Conservation (phyloP, 23 tunicate genomes). For the Ciona savignyi region DNA sequence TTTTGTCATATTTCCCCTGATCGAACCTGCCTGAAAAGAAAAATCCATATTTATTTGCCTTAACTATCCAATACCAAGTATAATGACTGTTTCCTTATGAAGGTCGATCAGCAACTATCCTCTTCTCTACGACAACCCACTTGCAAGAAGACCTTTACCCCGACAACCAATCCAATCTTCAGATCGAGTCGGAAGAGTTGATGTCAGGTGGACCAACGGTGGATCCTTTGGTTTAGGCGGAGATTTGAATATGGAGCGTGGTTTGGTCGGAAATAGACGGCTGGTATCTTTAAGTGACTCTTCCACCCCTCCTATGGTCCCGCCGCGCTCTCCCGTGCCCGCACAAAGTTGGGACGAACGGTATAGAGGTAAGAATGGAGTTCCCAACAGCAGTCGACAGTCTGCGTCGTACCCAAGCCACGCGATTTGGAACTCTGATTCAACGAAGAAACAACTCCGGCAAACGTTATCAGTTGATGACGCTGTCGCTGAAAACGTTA, state of each 20-base stretch:
- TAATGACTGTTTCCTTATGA: neutral
- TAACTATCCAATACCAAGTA: neutral
- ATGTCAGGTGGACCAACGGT: slow-evolving; percentile 55
- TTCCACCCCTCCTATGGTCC: slow-evolving; percentile 6
- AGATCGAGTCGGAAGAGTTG: slow-evolving; percentile 2
- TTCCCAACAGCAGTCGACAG: neutral
- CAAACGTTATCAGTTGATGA: neutral
- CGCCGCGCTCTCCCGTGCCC: slow-evolving; percentile 7
- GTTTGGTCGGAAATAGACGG: neutral
- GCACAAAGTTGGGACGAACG: neutral
- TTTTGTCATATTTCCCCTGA: too few relatives aligned
- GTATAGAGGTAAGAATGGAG: neutral
- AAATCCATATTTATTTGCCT: neutral
- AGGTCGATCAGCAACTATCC: slow-evolving; percentile 55
- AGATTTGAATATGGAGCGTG: neutral
- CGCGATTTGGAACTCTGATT: neutral
- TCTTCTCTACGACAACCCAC: slow-evolving; percentile 58
- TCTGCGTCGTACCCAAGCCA: neutral
- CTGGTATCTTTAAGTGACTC: neutral
- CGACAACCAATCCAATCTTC: slow-evolving; percentile 20
- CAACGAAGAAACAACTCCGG: neutral
- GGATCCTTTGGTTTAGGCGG: slow-evolving; percentile 53
- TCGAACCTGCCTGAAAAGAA: neutral
- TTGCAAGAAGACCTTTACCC: slow-evolving; percentile 72
- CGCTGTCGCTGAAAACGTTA: neutral